Percentiles rank a stretch among this genome's conserved stretches.
Conservation (phyloP, 1,140 invertebrate genomes). For the Drosophila truncata region DNA sequence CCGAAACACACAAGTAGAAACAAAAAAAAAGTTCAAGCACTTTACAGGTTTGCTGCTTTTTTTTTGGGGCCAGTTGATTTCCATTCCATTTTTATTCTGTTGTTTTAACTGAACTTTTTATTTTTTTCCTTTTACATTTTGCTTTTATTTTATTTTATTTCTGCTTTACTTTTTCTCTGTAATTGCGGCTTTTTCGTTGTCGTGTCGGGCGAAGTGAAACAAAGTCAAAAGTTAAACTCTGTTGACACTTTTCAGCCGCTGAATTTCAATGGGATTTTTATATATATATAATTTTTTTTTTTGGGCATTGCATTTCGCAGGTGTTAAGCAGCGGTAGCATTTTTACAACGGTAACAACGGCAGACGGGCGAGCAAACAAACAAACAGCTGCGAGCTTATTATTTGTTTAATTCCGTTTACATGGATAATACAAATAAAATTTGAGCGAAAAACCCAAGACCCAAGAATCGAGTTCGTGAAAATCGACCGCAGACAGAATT, state of each 20-base stretch:
- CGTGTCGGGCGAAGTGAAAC: constrained; percentile 14
- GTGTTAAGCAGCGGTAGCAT: constrained; percentile 48
- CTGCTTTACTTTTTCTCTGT: constrained; percentile 30
- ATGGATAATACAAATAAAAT: constrained; percentile 21
- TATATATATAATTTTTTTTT: constrained; percentile 8
- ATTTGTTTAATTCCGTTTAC: constrained; percentile 57
- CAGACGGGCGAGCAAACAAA: constrained; percentile 14
- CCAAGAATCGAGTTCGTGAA: constrained; percentile 2
- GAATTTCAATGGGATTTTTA: constrained; percentile 28
- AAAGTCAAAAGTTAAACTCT: constrained; percentile 45
- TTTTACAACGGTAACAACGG: constrained; percentile 11
- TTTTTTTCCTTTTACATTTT: constrained; percentile 5
- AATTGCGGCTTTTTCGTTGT: constrained; percentile 30
- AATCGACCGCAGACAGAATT: constrained; percentile 27
- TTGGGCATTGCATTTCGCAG: constrained; percentile 56
- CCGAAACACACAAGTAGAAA: constrained; percentile 3
- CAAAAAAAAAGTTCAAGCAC: constrained; percentile 71
- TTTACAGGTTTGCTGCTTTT: constrained; percentile 63
- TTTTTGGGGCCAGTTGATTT: constrained; percentile 48
- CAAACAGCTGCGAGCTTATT: constrained; percentile 53
- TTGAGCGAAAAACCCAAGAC: background rate
- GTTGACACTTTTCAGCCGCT: constrained; percentile 44
- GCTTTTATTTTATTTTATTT: constrained; percentile 38
- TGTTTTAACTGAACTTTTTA: constrained; percentile 50
- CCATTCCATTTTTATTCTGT: constrained; percentile 40